phyloP scores from a whole-genome alignment of 1,140 invertebrate genomes.

The Triops cancriformis region DNA sequence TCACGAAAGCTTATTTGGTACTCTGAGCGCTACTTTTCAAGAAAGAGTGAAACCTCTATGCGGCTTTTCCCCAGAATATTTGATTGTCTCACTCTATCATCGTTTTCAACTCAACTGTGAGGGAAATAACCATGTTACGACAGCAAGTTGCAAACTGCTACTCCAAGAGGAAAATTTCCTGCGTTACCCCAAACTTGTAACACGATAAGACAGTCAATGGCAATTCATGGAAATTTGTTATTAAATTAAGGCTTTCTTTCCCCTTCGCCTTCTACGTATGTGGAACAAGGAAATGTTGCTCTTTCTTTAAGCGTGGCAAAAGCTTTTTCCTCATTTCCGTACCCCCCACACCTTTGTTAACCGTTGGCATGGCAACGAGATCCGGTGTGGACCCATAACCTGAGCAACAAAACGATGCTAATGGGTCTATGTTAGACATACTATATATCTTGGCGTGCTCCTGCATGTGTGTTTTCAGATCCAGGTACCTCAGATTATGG shows the following conservation, averaged over 20 bases:
- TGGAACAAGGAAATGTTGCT: not conserved
- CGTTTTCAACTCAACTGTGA: not conserved
- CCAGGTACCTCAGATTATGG: not conserved
- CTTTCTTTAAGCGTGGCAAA: not conserved
- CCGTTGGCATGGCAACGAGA: not conserved
- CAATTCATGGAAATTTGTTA: too few relatives aligned
- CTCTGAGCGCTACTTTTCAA: not conserved
- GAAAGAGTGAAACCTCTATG: not conserved
- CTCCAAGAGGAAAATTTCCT: too few relatives aligned
- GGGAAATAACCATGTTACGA: too few relatives aligned
- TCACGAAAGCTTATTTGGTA: not conserved
- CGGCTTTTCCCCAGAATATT: not conserved
- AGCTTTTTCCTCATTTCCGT: not conserved
- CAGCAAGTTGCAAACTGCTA: too few relatives aligned
- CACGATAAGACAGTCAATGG: too few relatives aligned
- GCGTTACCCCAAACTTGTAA: too few relatives aligned
- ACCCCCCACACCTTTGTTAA: not conserved
- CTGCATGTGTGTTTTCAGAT: not conserved
- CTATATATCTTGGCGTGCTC: not conserved
- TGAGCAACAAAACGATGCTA: constrained; percentile 13
- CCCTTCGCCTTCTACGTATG: too few relatives aligned
- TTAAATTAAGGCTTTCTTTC: too few relatives aligned
- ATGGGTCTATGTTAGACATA: not conserved
- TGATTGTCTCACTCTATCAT: not conserved
- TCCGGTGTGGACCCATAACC: constrained; percentile 1